Evolutionary conservation across 2,888 invertebrate species (phyloP), one percentile per base, ranked within the genome.

Genomic region (Willowsia nigromaculata): DNA sequence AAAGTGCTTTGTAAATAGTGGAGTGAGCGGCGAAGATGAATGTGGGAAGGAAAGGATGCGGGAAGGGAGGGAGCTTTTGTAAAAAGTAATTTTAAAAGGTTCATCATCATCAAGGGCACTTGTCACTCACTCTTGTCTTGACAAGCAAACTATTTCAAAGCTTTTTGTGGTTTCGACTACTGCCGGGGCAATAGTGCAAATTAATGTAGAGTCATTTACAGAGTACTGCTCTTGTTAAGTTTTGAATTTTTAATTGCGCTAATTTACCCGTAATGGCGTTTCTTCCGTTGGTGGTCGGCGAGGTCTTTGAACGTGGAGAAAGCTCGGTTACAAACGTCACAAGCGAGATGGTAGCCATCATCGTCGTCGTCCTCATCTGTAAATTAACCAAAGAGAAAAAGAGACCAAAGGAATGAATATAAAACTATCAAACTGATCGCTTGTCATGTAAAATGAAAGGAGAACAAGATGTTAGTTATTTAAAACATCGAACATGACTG

Each of bases 261-360:
- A 71, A 71, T 43, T 95, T 94, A 96, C 96, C 97, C 97, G 93
- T 96, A 97, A 94, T 97, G 97, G 89, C 97, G 94, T 93, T 96
- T 96, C 94, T 97, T 97, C 94, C 97, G 96, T 94, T 97, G 96
- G 93, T 97, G 97, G 92, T 96, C 96, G 30, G 95, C 95, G 93
- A 97, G 95, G 93, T 96, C 96, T 84, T 96, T 95, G 50, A 96
- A 95, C 91, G 96, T 96, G 92, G 95, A 95, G 94, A 96, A 97
- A 81, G 96, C 95, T 90, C 97, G 95, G 94, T 97, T 97, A 94
- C 97, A 97, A 40, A 97, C 97, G 94, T 97, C 97, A 94, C 97
- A 97, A 11, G 96, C 96, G 1, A 71, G 71, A 37, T 71, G 71
- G 71, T 71, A 27, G 30, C 71, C 37, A 40, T 37, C 71, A 22